These are phyloP conservation scores for Euproctis similis DNA, from an alignment of 2,888 invertebrate species.

Conservation along the genomic window DNA sequence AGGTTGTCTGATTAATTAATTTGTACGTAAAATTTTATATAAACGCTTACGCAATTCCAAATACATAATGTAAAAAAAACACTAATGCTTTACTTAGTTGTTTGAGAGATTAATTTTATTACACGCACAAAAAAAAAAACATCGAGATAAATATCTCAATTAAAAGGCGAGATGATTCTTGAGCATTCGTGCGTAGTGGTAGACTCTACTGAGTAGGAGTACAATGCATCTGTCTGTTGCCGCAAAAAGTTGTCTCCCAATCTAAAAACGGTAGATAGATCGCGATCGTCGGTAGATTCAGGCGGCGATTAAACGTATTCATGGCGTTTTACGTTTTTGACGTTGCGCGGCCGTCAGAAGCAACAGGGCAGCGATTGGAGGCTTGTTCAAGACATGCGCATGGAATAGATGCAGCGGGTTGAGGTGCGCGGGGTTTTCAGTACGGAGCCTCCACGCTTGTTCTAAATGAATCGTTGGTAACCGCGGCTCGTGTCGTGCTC, in stretches of 20 bases:
- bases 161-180: slow-evolving; percentile 27
- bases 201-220: slow-evolving; percentile 22
- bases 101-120: not conserved
- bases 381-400: slow-evolving; percentile 50
- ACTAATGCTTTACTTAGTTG: too few relatives aligned
- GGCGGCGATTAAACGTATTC: slow-evolving; percentile 67
- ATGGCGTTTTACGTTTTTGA: slow-evolving; percentile 66
- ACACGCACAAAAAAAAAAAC: not conserved
- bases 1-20: not conserved
- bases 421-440: slow-evolving; percentile 41
- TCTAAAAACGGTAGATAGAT: slow-evolving; percentile 58
- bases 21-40: slow-evolving; percentile 1
- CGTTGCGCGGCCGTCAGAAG: slow-evolving; percentile 63
- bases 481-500: slow-evolving; percentile 68
- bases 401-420: slow-evolving; percentile 15
- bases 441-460: slow-evolving; percentile 64
- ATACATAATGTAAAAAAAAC: too few relatives aligned
- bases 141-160: slow-evolving; percentile 12
- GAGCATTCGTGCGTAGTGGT: slow-evolving; percentile 26
- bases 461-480: slow-evolving; percentile 72
- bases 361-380: slow-evolving; percentile 69
- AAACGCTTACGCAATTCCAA: too few relatives aligned
- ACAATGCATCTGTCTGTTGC: slow-evolving; percentile 36
- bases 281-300: slow-evolving; percentile 57
- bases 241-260: slow-evolving; percentile 47